Evolutionary conservation across 1,140 invertebrate species (phyloP).

Genomic region (Rhopalosiphum maidis): DNA sequence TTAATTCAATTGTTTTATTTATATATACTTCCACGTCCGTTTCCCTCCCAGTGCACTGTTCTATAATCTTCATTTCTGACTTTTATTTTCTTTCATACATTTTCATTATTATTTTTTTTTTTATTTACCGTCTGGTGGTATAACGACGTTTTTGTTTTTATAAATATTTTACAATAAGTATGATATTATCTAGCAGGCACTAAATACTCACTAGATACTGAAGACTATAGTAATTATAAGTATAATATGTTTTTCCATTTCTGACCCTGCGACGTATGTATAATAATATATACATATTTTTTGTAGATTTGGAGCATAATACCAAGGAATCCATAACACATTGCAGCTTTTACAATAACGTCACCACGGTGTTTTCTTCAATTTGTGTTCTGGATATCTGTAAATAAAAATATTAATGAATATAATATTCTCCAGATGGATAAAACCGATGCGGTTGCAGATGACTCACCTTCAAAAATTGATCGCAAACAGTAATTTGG

Average conservation of each 20-base stretch:
- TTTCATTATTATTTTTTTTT: not conserved
- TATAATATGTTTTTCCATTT: not conserved
- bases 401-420: not conserved
- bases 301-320: not conserved
- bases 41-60: not conserved
- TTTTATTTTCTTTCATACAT: not conserved
- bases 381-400: not conserved
- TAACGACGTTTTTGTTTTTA: not conserved
- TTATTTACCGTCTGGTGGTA: not conserved
- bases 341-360: not conserved
- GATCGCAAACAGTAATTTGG: not conserved
- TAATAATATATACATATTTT: not conserved
- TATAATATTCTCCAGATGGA: not conserved
- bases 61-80: not conserved
- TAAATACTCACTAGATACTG: not conserved
- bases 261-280: not conserved
- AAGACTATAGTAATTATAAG: not conserved
- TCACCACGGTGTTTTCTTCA: not conserved
- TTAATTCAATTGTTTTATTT: slow-evolving; percentile 46
- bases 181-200: not conserved
- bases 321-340: not conserved
- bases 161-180: not conserved
- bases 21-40: not conserved
- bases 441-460: not conserved
- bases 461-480: not conserved